These are phyloP conservation scores for Pseudachorutes palmiensis DNA, from an alignment of 1,140 invertebrate species.

Conservation along the genomic window DNA sequence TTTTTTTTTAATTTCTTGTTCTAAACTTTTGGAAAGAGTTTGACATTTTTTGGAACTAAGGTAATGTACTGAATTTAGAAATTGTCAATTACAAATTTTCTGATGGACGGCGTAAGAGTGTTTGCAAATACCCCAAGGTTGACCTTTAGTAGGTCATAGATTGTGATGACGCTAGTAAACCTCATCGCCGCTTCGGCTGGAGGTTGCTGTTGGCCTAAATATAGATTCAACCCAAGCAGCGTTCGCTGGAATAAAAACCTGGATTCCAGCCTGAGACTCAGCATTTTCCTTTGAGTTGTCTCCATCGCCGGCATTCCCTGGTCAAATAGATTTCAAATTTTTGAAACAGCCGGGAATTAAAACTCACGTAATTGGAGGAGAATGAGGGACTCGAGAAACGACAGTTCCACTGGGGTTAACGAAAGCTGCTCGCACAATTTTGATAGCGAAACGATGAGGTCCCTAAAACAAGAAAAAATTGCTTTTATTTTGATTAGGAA, in stretches of 20 bases:
- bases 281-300: neutral
- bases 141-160: constrained; percentile 1
- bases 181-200: neutral
- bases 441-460: constrained; percentile 16
- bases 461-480: neutral
- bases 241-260: neutral
- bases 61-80: too few species aligned
- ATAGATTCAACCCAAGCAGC: neutral
- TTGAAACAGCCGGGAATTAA: constrained; percentile 33
- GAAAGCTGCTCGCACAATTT: constrained; percentile 45
- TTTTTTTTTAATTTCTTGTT: neutral
- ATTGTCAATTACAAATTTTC: constrained; percentile 35
- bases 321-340: neutral
- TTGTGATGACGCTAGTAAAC: neutral
- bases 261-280: neutral
- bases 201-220: neutral
- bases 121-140: constrained; percentile 16
- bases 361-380: constrained; percentile 53
- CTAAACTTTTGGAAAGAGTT: too few species aligned
- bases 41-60: too few species aligned
- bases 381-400: constrained; percentile 55
- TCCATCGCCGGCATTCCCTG: neutral
- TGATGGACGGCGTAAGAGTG: constrained; percentile 21
- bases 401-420: constrained; percentile 51
- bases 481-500: neutral